Base-by-base conservation (phyloP, 2,888 invertebrate species). In the Galerucella calmariensis region DNA sequence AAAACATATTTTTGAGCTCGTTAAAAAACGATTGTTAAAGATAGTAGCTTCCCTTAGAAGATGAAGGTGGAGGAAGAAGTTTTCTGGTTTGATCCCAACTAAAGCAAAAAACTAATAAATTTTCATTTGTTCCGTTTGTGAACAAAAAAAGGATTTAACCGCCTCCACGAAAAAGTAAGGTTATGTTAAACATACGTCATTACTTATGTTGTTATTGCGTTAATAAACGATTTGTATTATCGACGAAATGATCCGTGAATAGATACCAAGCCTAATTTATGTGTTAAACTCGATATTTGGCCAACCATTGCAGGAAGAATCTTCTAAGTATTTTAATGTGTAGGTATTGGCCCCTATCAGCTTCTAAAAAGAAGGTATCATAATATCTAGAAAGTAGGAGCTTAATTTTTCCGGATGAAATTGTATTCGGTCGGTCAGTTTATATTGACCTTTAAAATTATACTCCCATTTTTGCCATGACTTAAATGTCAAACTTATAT, bases 71-170 rank as follows among this genome's bases (percentile, higher is more conserved):
- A 20, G 20, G 20, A 56, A 56, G 56, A 56, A 56, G 56, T 10
- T 20, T 56, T 16, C 56, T 69, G 63, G 63, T 65, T 65, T 65
- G 63, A 20, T 65, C 63, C 46, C 63, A 65, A 65, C 63, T 65
- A 46, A 44, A 63, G 63, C n/a, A 63, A 44, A 63, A 63, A 63
- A 44, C 35, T 61, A 58, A 20, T 58, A 12, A 56, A 56, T 56
- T 56, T 20, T 20, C 56, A 56, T 56, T 56, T 56, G 56, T 56
- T 6, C 56, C 56, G 3, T 20, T 35, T 8, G 35, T 56, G 16
- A 20, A 20, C n/a, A 48, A 11, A 48, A 12, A 48, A 48, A 48
- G 12, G 11, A 56, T 2, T 56, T 8, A 10, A 56, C 56, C 16
- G n/a, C 56, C 20, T 16, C 56, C 56, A 56, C 10, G 56, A 20